Base-by-base conservation (phyloP, 2,888 invertebrate genomes). In the Patella pellucida region DNA sequence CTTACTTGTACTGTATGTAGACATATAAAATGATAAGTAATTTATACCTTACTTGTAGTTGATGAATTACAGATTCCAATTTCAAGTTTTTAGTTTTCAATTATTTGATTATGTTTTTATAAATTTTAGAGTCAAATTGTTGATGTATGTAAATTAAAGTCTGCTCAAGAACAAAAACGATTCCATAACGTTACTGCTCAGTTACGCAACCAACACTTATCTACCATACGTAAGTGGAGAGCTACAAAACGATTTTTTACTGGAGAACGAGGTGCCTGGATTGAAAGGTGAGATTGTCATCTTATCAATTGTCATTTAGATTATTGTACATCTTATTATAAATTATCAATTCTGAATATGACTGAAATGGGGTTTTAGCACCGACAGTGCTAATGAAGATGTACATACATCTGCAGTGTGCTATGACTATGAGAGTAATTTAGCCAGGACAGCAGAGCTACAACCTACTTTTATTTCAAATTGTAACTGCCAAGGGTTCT, bases 161-260 rank as follows among this genome's bases (percentile, higher is more conserved):
- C 92, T 79, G 90, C 91, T 68, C 92, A 92, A 83, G 93, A 93
- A 89, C 90, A 91, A 82, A 90, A 91, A 72, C 91, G 93, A n/a
- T 92, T 92, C 78, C 91, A 92, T 84, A 91, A 92, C 80, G 86
- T 92, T 52, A 86, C 92, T 75, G 89, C 91, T 77, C 92, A 93
- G 80, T 89, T 91, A 77, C 91, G 92, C 73, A 92, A 92, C 75
- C 92, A 92, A 83, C 91, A 92, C 76, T 90, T 91, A 80, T 90
- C 92, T 79, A 91, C 92, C 68, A 90, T 92, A 82, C 91, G 92
- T 76, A 92, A 92, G 83, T 94, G 94, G 94, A 91, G 92, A 83
- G 92, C 92, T 68, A 91, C 92, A 69, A 92, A 92, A 85, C 89
- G 92, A 80, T 93, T 93, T 90, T 92, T 93, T 80, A 92, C 92